Conservation (phyloP, 2,888 invertebrate genomes). For the Ligdia adustata region DNA sequence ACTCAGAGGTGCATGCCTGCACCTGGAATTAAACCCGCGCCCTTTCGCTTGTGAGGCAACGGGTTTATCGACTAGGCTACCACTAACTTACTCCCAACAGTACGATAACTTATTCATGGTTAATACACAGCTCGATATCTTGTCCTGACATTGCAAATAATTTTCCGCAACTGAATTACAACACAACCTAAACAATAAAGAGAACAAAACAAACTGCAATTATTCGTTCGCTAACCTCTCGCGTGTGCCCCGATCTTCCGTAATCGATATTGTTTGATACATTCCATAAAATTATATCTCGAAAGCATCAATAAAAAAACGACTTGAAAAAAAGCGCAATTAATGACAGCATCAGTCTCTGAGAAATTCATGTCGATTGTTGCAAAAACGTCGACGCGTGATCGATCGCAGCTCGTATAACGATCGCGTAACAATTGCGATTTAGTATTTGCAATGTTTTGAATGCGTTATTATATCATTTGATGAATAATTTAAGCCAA, state of each 20-base stretch:
- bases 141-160: too few relatives aligned
- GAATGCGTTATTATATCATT: slow-evolving; percentile 12
- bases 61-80: too few relatives aligned
- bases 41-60: too few relatives aligned
- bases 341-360: slow-evolving; percentile 10
- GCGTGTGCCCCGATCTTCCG: slow-evolving; percentile 18
- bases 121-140: too few relatives aligned
- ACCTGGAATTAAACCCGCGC: too few relatives aligned
- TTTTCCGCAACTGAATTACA: neutral
- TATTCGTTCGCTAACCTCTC: slow-evolving; percentile 12
- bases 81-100: too few relatives aligned
- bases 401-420: slow-evolving; percentile 33
- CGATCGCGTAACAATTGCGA: slow-evolving; percentile 31
- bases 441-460: slow-evolving; percentile 9
- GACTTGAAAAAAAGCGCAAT: neutral
- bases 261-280: slow-evolving; percentile 18
- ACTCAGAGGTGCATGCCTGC: too few relatives aligned
- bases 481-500: slow-evolving; percentile 9
- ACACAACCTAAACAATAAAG: neutral
- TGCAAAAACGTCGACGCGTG: slow-evolving; percentile 31
- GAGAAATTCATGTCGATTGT: slow-evolving; percentile 19
- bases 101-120: too few relatives aligned
- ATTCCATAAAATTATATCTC: slow-evolving; percentile 18
- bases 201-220: slow-evolving; percentile 7
- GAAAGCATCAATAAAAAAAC: slow-evolving; percentile 10